phyloP scores from a whole-genome alignment of 1,140 invertebrate species.

The Idris sp. region DNA sequence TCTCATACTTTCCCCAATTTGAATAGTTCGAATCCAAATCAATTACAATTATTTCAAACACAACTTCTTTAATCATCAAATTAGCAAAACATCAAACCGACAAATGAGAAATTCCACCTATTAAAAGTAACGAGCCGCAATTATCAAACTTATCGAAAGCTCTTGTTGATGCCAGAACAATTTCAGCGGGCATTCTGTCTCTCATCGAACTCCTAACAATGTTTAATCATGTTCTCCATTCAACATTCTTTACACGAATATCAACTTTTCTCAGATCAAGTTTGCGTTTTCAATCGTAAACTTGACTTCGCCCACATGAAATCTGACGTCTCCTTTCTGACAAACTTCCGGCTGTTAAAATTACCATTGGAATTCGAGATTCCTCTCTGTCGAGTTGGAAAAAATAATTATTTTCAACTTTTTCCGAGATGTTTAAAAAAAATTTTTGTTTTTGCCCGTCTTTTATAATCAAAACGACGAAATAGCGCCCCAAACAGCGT shows the following conservation, averaged over 20 bases:
- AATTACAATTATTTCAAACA: too few relatives aligned
- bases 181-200: slow-evolving; percentile 10
- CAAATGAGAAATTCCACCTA: slow-evolving; percentile 5
- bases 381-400: too few relatives aligned
- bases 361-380: slow-evolving; percentile 27
- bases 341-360: slow-evolving; percentile 11
- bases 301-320: slow-evolving; percentile 24
- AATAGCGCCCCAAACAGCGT: slow-evolving; percentile 10
- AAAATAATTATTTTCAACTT: too few relatives aligned
- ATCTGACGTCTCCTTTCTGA: slow-evolving; percentile 14
- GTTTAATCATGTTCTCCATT: slow-evolving; percentile 48
- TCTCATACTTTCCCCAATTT: too few relatives aligned
- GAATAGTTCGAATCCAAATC: too few relatives aligned
- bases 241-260: slow-evolving; percentile 35
- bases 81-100: slow-evolving; percentile 4
- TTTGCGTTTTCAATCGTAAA: slow-evolving; percentile 40
- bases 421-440: too few relatives aligned
- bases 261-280: slow-evolving; percentile 31
- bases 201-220: slow-evolving; percentile 19
- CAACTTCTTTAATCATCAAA: not conserved
- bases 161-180: slow-evolving; percentile 7
- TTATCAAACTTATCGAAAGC: slow-evolving; percentile 25
- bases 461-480: slow-evolving; percentile 13
- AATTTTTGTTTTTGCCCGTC: too few relatives aligned
- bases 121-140: slow-evolving; percentile 34